phyloP scores from a whole-genome alignment of 2,888 invertebrate genomes.

The Dryadula phaetusa region DNA sequence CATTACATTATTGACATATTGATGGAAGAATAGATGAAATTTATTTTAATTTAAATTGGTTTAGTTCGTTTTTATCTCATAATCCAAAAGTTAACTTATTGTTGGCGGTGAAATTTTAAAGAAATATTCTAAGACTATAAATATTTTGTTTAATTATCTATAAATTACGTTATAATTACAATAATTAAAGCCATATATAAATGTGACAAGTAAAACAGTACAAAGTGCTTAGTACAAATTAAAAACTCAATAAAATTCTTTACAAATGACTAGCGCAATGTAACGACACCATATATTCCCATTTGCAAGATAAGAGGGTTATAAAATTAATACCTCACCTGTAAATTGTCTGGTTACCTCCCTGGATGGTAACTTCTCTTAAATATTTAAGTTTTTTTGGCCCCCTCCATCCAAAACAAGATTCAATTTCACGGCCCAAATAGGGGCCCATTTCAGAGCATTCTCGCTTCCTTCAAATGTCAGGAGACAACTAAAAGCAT shows the following conservation, averaged over 20 bases:
- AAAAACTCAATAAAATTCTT: conserved; percentile 60
- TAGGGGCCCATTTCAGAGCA: conserved; percentile 75
- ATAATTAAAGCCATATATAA: not conserved
- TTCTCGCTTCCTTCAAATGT: conserved; percentile 75
- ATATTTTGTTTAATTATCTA: too few species aligned
- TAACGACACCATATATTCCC: conserved; percentile 78
- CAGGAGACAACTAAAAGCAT: conserved; percentile 71
- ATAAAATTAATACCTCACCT: conserved; percentile 83
- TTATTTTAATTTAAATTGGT: too few species aligned
- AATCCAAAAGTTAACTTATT: too few species aligned
- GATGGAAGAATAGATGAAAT: too few species aligned
- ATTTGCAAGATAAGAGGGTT: conserved; percentile 70
- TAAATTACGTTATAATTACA: too few species aligned
- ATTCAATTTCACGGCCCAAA: conserved; percentile 83
- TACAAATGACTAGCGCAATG: conserved; percentile 75
- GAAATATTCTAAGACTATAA: too few species aligned
- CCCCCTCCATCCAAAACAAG: conserved; percentile 80
- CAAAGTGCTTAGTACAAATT: not conserved
- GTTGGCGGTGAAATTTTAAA: too few species aligned
- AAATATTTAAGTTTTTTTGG: conserved; percentile 83
- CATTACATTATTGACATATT: too few species aligned
- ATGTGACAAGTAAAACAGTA: not conserved
- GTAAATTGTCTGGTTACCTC: conserved; percentile 67
- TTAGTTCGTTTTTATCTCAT: too few species aligned
- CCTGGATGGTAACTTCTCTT: conserved; percentile 76